Base-by-base conservation (phyloP, 2,888 invertebrate species). In the Andrena dorsata region DNA sequence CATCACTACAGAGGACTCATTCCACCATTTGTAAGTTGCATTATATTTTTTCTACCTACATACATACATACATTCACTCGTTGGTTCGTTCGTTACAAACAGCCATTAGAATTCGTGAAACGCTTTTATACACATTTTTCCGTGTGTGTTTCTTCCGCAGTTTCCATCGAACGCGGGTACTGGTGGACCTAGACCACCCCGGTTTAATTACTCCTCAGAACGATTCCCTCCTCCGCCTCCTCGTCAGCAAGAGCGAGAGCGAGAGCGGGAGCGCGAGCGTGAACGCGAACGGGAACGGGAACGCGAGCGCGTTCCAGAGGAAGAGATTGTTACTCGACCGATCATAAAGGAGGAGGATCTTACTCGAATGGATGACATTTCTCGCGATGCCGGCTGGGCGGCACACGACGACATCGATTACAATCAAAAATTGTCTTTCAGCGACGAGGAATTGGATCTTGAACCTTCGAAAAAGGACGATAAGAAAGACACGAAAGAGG, bases 341-440 rank as follows among this genome's bases (percentile, higher is more conserved):
- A 98, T 99, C 86, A 98, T 99, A 89, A 97, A 97, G 89, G 98
- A 98, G 92, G 98, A 98, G 93, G 98, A 98, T 94, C 95, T 99
- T 90, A 97, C 97, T 91, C 97, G 97, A 79, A 97, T 99, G 95
- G 98, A 98, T 94, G 97, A 98, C 92, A 97, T 98, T 88, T 96
- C 97, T 61, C 96, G 97, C 90, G 97, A 98, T 92, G 97, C 97
- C 91, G 98, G 98, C 84, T 99, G 99, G 99, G 97, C 98, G 78
- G 97, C 97, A 88, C 97, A 98, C 91, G 98, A 98, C 92, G 98
- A 98, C 93, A 98, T 98, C 92, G 98, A 98, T 94, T 98, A 98
- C 93, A 98, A 98, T 95, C 98, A 98, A 95, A 98, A 98, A 94
- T 94, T 99, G 92, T 97, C 97, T 87, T 99, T 98, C 94, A 98